These are phyloP conservation scores for Ptilorrhoa leucosticta DNA, from an alignment of 2,113 vertebrate genomes.

Conservation along the genomic window DNA sequence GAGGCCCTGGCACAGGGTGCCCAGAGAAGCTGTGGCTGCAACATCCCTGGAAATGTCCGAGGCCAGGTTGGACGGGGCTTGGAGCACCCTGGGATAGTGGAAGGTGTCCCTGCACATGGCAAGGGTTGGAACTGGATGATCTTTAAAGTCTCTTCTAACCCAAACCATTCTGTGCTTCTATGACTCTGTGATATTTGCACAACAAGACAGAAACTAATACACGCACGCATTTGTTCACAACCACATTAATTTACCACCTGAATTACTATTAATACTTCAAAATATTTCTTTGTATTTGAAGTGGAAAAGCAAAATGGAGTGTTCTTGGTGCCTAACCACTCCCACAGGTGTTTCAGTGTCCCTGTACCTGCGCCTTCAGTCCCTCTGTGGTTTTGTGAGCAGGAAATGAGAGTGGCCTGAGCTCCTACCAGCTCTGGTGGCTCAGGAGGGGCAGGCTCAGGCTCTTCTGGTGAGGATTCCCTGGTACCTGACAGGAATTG, in stretches of 20 bases:
- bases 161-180: background rate
- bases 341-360: background rate
- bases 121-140: background rate
- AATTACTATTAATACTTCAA: background rate
- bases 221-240: background rate
- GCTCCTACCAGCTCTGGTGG: background rate
- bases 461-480: background rate
- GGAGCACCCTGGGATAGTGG: background rate
- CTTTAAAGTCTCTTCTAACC: background rate
- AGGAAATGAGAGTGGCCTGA: background rate
- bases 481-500: background rate
- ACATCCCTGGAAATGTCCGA: background rate
- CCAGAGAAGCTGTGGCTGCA: background rate
- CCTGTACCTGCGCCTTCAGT: accelerated
- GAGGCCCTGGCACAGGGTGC: background rate
- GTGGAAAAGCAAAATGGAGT: background rate
- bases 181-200: background rate
- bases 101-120: background rate
- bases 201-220: background rate
- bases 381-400: background rate
- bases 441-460: background rate
- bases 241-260: background rate
- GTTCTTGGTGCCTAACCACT: background rate
- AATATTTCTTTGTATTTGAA: background rate
- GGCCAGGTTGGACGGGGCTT: background rate